Evolutionary conservation across 2,888 invertebrate species (phyloP), one percentile per base, ranked within the genome.

Genomic region (Tenodera sinensis): DNA sequence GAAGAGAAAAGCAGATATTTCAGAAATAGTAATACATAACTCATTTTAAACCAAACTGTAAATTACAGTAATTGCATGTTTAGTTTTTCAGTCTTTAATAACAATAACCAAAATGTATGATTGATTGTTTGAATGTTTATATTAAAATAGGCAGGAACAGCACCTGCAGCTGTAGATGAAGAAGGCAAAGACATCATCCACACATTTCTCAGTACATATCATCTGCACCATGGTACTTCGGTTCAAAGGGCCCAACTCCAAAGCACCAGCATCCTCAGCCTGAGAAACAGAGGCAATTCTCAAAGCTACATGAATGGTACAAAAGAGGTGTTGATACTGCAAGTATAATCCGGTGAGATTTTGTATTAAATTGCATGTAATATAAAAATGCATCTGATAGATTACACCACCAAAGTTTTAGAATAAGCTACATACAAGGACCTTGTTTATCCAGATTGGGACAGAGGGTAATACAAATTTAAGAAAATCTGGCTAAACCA

Each of bases 161-260:
- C 98, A 3, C 98, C 98, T 25, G 98, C 98, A 91, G 98, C 98
- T 91, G 96, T 96, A n/a, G 96, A 96, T 92, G 96, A 96, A 92
- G 94, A 95, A 94, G 97, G 98, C 91, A 97, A 96, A 93, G 99
- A 99, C 92, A 99, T 99, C 91, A 99, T 94, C 99, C 99, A 0
- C 99, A 99, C 92, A 99, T 99, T 92, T 99, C 99, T 0, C 99
- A 99, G 93, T 99, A 99, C 92, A 99, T 99, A 92, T 98, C 99
- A 1, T 96, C 97, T 82, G 98, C 98, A 0, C 99, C 99, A 0
- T 99, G 99, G 99, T 99, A 99, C 93, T 99, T 98, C 93, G 98
- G 98, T 12, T 96, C 98, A 0, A 94, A 92, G 86, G 98, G 98
- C 0, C 99, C 99, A 0, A 99, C 99, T 0, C 94, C 99, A 12